Base-by-base conservation (phyloP, 2,888 invertebrate genomes). In the Limnephilus marmoratus region DNA sequence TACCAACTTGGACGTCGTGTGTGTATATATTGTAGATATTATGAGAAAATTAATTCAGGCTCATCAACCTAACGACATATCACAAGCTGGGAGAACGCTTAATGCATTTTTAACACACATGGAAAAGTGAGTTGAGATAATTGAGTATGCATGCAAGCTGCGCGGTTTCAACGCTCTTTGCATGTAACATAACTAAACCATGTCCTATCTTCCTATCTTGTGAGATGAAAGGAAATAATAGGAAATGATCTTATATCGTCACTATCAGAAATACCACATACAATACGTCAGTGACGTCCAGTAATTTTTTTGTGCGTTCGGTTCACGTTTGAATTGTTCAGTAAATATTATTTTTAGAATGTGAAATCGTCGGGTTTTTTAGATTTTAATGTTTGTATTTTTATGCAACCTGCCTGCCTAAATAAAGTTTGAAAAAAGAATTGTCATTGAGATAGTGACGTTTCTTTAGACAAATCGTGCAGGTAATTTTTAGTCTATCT, bases 31-130 rank as follows among this genome's bases (percentile, higher is more conserved):
- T 68, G 24, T 68, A 68, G 5, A 68, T 68, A 68, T 24, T 68
- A 68, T 68, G 68, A 68, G n/a, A 87, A 68, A 31, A 87, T 87
- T 53, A 87, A 87, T 87, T 68, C 68, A 31, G 53, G 7, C 53
- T 34, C 87, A 87, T 87, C 87, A 49, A 34, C 53, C 18, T 87
- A 87, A 87, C 87, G 87, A 87, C 87, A 87, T 37, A 34, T 29
- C 68, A 34, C 87, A 68, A 29, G 68, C 85, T 37, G 68, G 24
- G 87, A 87, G 34, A 15, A 68, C 7, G 53, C 68, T 53, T 87
- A 87, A 87, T 87, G 87, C 68, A 68, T 87, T 87, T 87, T 87
- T 87, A 87, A 87, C 87, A 87, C 87, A 87, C 53, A 31, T 37
- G 87, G 87, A 53, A 68, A n/a, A 85, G 12, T 53, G 12, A 68